Conservation (phyloP, 2,888 invertebrate species). For the Luperina nickerlii region DNA sequence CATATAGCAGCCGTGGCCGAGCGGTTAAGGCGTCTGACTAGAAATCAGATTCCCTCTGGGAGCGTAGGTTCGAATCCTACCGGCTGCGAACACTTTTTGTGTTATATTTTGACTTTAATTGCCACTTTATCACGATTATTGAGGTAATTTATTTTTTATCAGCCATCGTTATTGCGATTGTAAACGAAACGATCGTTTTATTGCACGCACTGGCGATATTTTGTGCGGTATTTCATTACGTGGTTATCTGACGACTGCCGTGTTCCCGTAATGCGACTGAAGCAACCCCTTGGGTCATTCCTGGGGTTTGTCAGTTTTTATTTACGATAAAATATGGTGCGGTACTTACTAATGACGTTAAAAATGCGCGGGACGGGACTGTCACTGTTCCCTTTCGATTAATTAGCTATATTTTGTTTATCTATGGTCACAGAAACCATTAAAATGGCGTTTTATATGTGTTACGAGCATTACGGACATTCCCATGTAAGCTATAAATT, state of each 20-base stretch:
- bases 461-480: slow-evolving; percentile 64
- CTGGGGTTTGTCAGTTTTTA: slow-evolving; percentile 60
- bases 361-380: slow-evolving; percentile 61
- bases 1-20: slow-evolving; percentile 94
- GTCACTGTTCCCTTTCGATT: slow-evolving; percentile 71
- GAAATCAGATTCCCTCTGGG: slow-evolving; percentile 97
- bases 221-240: slow-evolving; percentile 61
- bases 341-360: slow-evolving; percentile 66
- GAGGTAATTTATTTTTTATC: slow-evolving; percentile 68
- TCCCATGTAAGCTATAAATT: slow-evolving; percentile 71
- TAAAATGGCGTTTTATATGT: slow-evolving; percentile 70
- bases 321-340: slow-evolving; percentile 62
- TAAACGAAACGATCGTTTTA: slow-evolving; percentile 71
- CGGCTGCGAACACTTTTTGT: slow-evolving; percentile 91
- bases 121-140: slow-evolving; percentile 66
- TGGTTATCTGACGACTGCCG: slow-evolving; percentile 54
- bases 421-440: slow-evolving; percentile 64
- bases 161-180: slow-evolving; percentile 59
- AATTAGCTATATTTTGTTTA: slow-evolving; percentile 73
- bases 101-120: slow-evolving; percentile 49
- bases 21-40: slow-evolving; percentile 97
- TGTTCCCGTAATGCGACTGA: slow-evolving; percentile 45
- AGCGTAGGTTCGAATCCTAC: slow-evolving; percentile 97
- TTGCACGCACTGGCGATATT: slow-evolving; percentile 66
- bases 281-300: slow-evolving; percentile 52